Percentiles rank a stretch among this genome's conserved stretches.
phyloP scores from a whole-genome alignment of 2,797 vertebrate genomes.

The Iguana delicatissima region DNA sequence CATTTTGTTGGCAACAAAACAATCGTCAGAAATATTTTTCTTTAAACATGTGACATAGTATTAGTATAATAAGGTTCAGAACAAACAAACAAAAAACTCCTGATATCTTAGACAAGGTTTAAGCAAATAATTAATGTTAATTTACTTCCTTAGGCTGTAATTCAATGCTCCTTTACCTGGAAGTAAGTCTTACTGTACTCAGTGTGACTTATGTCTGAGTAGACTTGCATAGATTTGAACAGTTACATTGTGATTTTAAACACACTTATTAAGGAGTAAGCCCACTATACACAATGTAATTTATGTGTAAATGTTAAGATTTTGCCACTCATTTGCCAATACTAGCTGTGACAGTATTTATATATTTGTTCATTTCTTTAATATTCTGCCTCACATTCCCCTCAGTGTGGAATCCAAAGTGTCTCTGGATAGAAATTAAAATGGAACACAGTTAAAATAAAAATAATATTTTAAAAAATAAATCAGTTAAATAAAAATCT shows the following conservation, averaged over 20 bases:
- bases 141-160: not conserved
- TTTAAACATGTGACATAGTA: not conserved
- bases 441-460: no score
- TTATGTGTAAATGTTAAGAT: not conserved
- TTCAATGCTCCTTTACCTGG: not conserved
- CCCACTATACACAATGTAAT: not conserved
- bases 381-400: no score
- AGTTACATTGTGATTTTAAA: no score
- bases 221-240: no score
- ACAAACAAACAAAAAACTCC: not conserved
- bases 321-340: not conserved
- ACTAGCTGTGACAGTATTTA: not conserved
- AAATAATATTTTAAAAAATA: no score
- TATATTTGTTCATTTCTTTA: no score
- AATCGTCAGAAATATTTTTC: not conserved
- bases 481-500: no score
- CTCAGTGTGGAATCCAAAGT: no score
- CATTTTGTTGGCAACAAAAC: not conserved
- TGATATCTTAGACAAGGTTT: slow-evolving; percentile 12
- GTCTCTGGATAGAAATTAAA: no score
- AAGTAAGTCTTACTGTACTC: no score
- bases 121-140: slow-evolving; percentile 22
- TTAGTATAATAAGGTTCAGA: not conserved
- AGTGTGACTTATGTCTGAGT: no score
- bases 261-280: not conserved